Evolutionary conservation across 2,888 invertebrate species (phyloP).

Genomic region (Panopea generosa): DNA sequence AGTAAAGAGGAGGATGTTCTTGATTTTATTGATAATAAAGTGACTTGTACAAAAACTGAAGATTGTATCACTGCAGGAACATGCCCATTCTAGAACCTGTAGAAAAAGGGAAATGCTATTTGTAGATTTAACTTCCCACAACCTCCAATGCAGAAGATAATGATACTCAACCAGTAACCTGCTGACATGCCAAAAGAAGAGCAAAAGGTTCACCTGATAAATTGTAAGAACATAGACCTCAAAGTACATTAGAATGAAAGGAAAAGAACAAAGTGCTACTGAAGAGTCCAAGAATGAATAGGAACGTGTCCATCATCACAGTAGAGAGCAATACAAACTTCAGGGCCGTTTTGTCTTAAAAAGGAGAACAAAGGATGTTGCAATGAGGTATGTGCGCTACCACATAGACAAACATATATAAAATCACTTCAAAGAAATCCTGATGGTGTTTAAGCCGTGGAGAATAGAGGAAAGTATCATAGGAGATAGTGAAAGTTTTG

Average conservation of each 20-base stretch:
- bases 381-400: slow-evolving; percentile 45
- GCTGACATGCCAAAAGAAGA: not conserved
- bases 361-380: not conserved
- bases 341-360: too few relatives aligned
- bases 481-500: slow-evolving; percentile 10
- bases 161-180: not conserved
- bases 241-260: not conserved
- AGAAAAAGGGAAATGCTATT: slow-evolving; percentile 25
- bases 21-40: slow-evolving; percentile 36
- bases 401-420: slow-evolving; percentile 49
- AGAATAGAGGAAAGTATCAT: slow-evolving; percentile 60
- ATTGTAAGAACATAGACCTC: not conserved
- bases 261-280: too few relatives aligned
- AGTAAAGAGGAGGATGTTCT: not conserved
- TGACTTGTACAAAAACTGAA: slow-evolving; percentile 24
- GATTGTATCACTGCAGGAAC: slow-evolving; percentile 4
- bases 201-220: not conserved
- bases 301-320: too few relatives aligned
- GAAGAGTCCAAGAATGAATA: too few relatives aligned
- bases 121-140: slow-evolving; percentile 44
- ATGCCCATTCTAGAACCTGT: slow-evolving; percentile 32
- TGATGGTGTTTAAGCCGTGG: slow-evolving; percentile 75
- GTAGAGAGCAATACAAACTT: too few relatives aligned
- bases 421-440: slow-evolving; percentile 67
- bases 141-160: slow-evolving; percentile 31